Evolutionary conservation across 2,797 vertebrate genomes (phyloP), one percentile per base, ranked within the genome.

Genomic region (Anguilla obscura): DNA sequence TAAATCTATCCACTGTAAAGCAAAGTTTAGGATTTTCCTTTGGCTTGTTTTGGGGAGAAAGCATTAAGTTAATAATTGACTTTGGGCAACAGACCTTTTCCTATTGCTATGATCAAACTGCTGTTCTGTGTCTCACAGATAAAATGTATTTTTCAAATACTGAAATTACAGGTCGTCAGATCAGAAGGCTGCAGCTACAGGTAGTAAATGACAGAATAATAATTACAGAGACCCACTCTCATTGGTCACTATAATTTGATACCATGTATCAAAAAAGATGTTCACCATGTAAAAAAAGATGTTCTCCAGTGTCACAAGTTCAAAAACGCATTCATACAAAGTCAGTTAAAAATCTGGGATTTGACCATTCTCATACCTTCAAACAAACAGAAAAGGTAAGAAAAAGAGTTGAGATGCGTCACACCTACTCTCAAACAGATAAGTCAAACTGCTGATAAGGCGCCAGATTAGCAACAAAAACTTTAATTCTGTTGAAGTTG

Each of bases 371-470:
- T 85, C 30, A 66, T 40, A 8, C n/a, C 56, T 40, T 52, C 8
- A 84, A 87, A 83, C 36, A 66, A 87, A 56, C 16, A 7, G 48
- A 14, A 69, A 50, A n/a, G 40, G 27, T 12, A 66, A 40, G 40
- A 40, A 40, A 21, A 48, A 27, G 21, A 66, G 50, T 84, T 84
- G 48, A 56, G 85, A 66, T 63, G 58, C 7, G 27, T 85, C 58
- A 33, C 66, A n/a, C 84, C 88, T 85, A 85, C 36, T 84, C 27
- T 45, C 56, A 85, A 76, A 86, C 40, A 84, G 88, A 91, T 90
- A 91, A 91, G 88, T 87, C 88, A 90, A 89, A 90, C 63, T 50
- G 52, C 84, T 88, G 87, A 88, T 90, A 88, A 90, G 87, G 82
- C 71, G 87, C 86, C 88, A 14, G 48, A 86, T 63, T 66, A 54